These are phyloP conservation scores for Darwinula stevensoni DNA, from an alignment of 2,888 invertebrate genomes.

Conservation along the genomic window DNA sequence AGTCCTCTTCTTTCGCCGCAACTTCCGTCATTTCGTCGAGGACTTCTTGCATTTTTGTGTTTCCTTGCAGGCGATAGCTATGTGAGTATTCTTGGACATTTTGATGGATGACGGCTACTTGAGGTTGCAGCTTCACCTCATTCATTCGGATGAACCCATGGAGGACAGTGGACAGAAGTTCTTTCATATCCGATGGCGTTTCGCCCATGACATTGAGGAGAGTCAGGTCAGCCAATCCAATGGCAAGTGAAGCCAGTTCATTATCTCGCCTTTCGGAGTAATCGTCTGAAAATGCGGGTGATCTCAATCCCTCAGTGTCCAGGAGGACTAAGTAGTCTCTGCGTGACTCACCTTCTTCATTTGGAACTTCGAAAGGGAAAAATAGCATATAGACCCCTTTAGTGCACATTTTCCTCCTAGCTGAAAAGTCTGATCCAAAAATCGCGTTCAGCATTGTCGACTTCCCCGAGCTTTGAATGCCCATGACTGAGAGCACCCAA, in stretches of 20 bases:
- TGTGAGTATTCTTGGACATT: background rate
- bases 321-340: background rate
- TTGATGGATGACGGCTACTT: background rate
- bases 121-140: background rate
- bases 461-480: too few species aligned
- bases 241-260: background rate
- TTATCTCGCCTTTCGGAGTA: background rate
- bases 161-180: background rate
- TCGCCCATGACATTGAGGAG: background rate
- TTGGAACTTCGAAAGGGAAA: too few species aligned
- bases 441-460: too few species aligned
- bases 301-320: background rate
- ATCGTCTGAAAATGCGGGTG: background rate
- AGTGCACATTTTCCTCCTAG: too few species aligned
- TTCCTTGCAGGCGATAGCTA: background rate
- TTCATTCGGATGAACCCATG: conserved; percentile 1
- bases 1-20: too few species aligned
- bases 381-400: too few species aligned
- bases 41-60: too few species aligned
- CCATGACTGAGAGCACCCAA: too few species aligned
- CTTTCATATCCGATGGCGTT: background rate
- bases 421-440: too few species aligned
- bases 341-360: too few species aligned
- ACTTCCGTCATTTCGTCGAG: background rate
- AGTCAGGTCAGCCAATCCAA: background rate